These are phyloP conservation scores for Notechis scutatus DNA, from an alignment of 2,113 vertebrate genomes.

Conservation along the genomic window DNA sequence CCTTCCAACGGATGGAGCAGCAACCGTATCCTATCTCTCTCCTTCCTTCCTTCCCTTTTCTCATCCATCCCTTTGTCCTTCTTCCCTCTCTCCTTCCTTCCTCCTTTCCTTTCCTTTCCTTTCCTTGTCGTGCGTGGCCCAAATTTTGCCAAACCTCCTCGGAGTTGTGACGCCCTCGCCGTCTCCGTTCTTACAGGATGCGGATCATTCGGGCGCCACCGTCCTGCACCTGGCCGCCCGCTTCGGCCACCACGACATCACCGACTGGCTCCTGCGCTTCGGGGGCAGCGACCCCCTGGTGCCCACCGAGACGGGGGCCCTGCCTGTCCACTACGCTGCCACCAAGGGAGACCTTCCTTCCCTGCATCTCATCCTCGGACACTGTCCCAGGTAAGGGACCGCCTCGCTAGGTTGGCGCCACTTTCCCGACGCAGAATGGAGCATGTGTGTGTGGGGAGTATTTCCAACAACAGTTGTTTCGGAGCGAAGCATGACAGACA, in stretches of 20 bases:
- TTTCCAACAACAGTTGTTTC: background rate
- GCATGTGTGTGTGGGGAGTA: no score
- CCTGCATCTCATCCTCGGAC: slow-evolving; percentile 81
- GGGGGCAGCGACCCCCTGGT: slow-evolving; percentile 79
- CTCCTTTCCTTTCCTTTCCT: no score
- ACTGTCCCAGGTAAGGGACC: slow-evolving; percentile 85
- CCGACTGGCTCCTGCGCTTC: slow-evolving; percentile 86
- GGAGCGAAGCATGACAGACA: background rate
- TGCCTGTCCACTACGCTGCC: slow-evolving; percentile 92
- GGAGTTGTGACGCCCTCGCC: no score
- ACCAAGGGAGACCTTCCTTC: slow-evolving; percentile 95
- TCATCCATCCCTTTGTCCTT: no score
- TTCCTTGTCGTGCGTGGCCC: no score
- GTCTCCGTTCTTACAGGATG: slow-evolving; percentile 69
- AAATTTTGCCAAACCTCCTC: no score
- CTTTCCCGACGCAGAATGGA: background rate
- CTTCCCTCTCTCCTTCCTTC: no score
- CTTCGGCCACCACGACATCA: slow-evolving; percentile 91
- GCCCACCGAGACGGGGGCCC: slow-evolving; percentile 86
- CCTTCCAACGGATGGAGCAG: no score
- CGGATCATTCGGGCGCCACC: slow-evolving; percentile 92
- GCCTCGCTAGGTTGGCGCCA: background rate
- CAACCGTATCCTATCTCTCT: no score
- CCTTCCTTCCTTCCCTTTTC: no score
- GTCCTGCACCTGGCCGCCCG: slow-evolving; percentile 93